phyloP scores from a whole-genome alignment of 2,797 vertebrate genomes.

The Scolopax rusticola region DNA sequence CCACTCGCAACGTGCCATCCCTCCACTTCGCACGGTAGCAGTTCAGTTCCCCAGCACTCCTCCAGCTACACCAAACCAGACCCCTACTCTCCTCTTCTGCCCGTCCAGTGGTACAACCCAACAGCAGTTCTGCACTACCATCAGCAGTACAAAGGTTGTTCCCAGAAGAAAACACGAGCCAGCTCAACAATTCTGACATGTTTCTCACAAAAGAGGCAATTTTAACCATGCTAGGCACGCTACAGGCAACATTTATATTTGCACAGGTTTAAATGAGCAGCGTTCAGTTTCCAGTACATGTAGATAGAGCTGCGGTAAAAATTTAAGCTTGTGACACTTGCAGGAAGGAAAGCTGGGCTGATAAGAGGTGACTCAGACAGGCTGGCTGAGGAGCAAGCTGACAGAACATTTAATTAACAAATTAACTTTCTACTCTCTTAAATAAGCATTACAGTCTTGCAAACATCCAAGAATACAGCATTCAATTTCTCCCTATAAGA shows the following conservation, averaged over 20 bases:
- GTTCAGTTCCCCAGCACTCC: background rate
- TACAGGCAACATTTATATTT: background rate
- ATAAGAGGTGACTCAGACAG: conserved; percentile 42
- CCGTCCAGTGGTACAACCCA: background rate
- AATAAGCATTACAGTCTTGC: conserved; percentile 29
- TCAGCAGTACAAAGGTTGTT: fast-evolving
- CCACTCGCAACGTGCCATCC: background rate
- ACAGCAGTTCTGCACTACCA: background rate
- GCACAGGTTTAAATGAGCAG: background rate
- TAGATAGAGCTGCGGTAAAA: background rate
- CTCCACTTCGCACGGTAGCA: background rate
- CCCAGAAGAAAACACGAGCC: background rate
- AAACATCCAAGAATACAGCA: conserved; percentile 7
- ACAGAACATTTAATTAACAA: conserved; percentile 61
- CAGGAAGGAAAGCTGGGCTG: conserved; percentile 20
- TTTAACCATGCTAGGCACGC: background rate
- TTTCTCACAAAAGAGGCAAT: background rate
- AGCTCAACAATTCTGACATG: background rate
- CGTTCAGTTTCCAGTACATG: background rate
- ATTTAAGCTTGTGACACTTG: conserved; percentile 1
- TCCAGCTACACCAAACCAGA: fast-evolving
- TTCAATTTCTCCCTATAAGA: background rate
- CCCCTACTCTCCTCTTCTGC: background rate
- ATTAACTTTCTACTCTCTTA: conserved; percentile 52
- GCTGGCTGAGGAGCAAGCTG: conserved; percentile 35